These are phyloP conservation scores for Platalea minor DNA, from an alignment of 2,797 vertebrate species.

Conservation along the genomic window DNA sequence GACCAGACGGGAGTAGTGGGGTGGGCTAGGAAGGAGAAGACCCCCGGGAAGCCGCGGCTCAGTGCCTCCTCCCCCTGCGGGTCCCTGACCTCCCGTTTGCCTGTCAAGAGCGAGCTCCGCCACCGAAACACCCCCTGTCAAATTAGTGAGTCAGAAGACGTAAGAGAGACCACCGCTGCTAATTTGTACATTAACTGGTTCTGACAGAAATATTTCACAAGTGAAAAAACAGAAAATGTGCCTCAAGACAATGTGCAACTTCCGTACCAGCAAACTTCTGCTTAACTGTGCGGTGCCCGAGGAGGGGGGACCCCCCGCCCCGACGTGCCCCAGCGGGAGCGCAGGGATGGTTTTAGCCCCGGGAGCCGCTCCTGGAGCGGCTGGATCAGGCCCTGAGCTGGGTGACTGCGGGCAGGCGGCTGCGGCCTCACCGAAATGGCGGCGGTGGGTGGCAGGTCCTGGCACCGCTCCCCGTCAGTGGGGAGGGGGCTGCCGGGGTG, in stretches of 20 bases:
- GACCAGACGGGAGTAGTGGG: rapidly evolving
- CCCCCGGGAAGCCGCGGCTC: not conserved
- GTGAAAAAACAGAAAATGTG: conserved; percentile 78
- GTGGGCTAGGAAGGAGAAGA: not conserved
- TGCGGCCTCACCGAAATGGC: rapidly evolving
- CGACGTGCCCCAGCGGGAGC: not conserved
- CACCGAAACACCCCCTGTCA: conserved; percentile 86
- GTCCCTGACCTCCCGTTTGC: conserved; percentile 84
- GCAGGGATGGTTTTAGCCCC: not conserved
- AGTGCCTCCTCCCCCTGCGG: conserved; percentile 77
- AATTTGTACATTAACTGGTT: conserved; percentile 96
- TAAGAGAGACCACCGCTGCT: conserved; percentile 84
- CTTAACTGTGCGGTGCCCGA: conserved; percentile 48
- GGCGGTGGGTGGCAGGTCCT: rapidly evolving
- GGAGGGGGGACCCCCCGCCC: not conserved
- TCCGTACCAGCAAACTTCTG: conserved; percentile 70
- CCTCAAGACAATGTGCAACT: conserved; percentile 67
- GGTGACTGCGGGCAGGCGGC: rapidly evolving
- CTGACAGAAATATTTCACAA: conserved; percentile 87
- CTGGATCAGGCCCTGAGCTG: not conserved
- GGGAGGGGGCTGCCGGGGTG: not conserved
- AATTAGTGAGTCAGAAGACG: conserved; percentile 83
- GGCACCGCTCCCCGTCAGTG: rapidly evolving
- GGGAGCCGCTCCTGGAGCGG: not conserved
- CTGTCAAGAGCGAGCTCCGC: conserved; percentile 76